Evolutionary conservation across 2,113 vertebrate genomes (phyloP).

Genomic region (Daubentonia madagascariensis): DNA sequence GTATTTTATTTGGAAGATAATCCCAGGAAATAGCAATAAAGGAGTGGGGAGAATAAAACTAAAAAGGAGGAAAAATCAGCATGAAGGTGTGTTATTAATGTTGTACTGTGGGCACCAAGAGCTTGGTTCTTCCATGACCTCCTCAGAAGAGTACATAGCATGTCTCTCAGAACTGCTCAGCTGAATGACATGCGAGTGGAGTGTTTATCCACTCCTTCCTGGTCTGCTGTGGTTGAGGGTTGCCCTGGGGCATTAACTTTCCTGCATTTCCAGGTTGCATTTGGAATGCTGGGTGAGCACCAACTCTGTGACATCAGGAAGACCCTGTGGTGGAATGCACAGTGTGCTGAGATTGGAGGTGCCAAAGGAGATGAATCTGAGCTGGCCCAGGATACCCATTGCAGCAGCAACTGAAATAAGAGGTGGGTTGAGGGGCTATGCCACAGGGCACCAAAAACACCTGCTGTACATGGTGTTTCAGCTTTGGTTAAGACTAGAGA

Average conservation of each 20-base stretch:
- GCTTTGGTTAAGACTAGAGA: not conserved
- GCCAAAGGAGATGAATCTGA: not conserved
- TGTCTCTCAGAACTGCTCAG: not conserved
- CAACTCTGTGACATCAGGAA: not conserved
- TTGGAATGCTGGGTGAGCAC: not conserved
- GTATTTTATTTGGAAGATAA: not conserved
- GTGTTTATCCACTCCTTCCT: rapidly evolving
- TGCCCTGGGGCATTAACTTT: not conserved
- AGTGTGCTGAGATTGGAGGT: not conserved
- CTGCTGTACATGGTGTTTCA: not conserved
- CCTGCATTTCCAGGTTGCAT: not conserved
- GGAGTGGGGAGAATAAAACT: not conserved
- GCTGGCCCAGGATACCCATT: not conserved
- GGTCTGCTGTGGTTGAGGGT: rapidly evolving
- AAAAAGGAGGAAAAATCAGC: not conserved
- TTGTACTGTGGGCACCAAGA: not conserved
- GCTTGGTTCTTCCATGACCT: not conserved
- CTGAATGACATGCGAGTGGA: not conserved
- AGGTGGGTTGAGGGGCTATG: rapidly evolving
- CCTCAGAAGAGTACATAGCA: not conserved
- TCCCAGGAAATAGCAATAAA: not conserved
- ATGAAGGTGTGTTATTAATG: not conserved
- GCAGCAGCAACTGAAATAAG: not conserved
- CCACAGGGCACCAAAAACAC: not conserved
- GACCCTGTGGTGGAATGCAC: not conserved